Evolutionary conservation across 2,797 vertebrate species (phyloP), one percentile per base, ranked within the genome.

Genomic region (Podarcis siculus): DNA sequence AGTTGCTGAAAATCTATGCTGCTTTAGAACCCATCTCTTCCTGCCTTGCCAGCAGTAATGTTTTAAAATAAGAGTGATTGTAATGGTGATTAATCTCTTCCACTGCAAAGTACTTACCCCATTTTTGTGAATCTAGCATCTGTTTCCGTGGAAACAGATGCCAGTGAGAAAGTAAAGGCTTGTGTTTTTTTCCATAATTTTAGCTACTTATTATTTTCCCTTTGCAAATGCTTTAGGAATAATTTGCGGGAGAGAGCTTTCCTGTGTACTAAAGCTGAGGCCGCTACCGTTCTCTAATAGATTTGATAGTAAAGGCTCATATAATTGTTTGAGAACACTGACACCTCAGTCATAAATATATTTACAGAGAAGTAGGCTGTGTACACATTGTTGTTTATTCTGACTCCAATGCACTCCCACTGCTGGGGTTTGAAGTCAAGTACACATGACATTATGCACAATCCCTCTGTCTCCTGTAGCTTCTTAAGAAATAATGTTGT

Each of bases 131-230:
- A 91, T 85, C 72, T 87, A 85, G 30, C 15, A 76, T 93, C 5
- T 0, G 93, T 95, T 94, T 91, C 93, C 91, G 92, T 87, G 89
- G 94, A 92, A 94, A 95, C 86, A 1, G 88, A 78, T 86, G 82
- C 82, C 1, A 79, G 61, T 79, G 86, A 92, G 2, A 71, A 67
- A 79, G 35, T 49, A 1, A 75, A 5, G 6, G 45, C 0, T 37
- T 64, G n/a, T 67, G n/a, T 8, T 17, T 81, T 19, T 35, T 37
- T 1, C 3, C 3, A 30, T 66, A 23, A 27, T 82, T 39, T 89
- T 79, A 79, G 0, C 87, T 61, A 12, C 76, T 87, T 79, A 85
- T 81, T 61, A 39, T 77, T 71, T 45, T 35, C 91, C 92, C 69
- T 35, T 39, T 67, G 58, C 10, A 81, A 76, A 81, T 81, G 32